Percentiles rank a stretch among this genome's conserved stretches.
Evolutionary conservation across 2,888 invertebrate species (phyloP).

Genomic region (Germaria angustata): DNA sequence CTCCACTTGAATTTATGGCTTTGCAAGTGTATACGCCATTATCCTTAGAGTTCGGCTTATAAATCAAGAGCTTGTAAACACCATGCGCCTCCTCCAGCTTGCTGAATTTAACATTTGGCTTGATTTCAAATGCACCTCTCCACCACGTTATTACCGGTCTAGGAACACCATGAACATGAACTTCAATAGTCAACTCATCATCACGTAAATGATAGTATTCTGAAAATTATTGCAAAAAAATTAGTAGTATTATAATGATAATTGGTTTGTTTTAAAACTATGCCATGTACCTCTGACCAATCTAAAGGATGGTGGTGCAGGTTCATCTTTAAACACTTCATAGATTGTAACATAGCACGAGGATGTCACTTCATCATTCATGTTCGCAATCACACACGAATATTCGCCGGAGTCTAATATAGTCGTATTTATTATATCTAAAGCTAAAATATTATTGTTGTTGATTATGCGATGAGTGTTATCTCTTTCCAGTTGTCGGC

Average conservation of each 20-base stretch:
- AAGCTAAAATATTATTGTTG: constrained; percentile 82
- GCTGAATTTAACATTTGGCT: constrained; percentile 78
- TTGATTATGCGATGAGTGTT: constrained; percentile 80
- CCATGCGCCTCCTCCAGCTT: constrained; percentile 79
- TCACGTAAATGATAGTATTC: constrained; percentile 81
- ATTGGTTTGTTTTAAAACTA: not conserved
- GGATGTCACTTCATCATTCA: constrained; percentile 86
- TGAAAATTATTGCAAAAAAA: constrained; percentile 56
- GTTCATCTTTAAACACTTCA: constrained; percentile 86
- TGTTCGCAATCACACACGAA: constrained; percentile 86
- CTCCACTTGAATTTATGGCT: constrained; percentile 85
- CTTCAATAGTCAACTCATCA: constrained; percentile 84
- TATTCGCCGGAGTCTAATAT: constrained; percentile 85
- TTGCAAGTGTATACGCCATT: constrained; percentile 86
- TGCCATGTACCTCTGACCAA: constrained; percentile 82
- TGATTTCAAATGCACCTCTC: constrained; percentile 76
- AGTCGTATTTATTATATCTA: constrained; percentile 82
- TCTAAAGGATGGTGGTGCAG: constrained; percentile 88
- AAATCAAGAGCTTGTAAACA: constrained; percentile 82
- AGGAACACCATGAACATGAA: constrained; percentile 79
- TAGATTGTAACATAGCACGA: constrained; percentile 88
- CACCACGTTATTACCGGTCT: constrained; percentile 78
- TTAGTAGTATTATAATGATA: not conserved
- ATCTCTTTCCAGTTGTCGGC: constrained; percentile 80
- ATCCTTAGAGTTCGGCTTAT: constrained; percentile 82